These are phyloP conservation scores for Indicator indicator DNA, from an alignment of 2,113 vertebrate genomes.

Conservation along the genomic window DNA sequence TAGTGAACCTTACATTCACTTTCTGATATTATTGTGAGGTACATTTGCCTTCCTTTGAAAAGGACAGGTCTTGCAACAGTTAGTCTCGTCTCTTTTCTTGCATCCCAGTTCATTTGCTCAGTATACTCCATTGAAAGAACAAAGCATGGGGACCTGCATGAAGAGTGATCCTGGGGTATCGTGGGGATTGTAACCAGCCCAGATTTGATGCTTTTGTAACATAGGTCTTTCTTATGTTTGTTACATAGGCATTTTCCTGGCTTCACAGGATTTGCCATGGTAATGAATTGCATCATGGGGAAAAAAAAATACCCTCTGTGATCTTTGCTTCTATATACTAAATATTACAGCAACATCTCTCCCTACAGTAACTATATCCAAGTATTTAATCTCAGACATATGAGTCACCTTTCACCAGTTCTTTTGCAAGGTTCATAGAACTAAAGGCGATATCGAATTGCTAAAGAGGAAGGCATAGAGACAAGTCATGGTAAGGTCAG, in stretches of 20 bases:
- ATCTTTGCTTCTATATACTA: background rate
- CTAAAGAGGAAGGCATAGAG: background rate
- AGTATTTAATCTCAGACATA: background rate
- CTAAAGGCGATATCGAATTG: background rate
- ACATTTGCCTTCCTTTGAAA: background rate
- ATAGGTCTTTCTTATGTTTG: background rate
- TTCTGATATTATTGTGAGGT: background rate
- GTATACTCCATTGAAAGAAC: background rate
- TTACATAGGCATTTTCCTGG: background rate
- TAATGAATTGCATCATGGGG: background rate
- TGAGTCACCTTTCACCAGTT: background rate
- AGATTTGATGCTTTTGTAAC: background rate
- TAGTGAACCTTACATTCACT: background rate
- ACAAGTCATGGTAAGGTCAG: background rate
- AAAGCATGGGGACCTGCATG: fast-evolving
- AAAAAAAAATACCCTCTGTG: background rate
- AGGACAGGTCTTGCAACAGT: background rate
- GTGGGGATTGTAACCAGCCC: background rate
- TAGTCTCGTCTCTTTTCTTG: background rate
- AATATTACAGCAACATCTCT: background rate
- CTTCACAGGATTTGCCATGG: background rate
- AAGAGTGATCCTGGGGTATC: background rate
- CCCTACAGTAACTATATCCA: background rate
- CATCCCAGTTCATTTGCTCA: background rate
- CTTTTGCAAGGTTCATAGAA: background rate